These are phyloP conservation scores for Pterocles gutturalis DNA, from an alignment of 2,113 vertebrate species.

Conservation along the genomic window DNA sequence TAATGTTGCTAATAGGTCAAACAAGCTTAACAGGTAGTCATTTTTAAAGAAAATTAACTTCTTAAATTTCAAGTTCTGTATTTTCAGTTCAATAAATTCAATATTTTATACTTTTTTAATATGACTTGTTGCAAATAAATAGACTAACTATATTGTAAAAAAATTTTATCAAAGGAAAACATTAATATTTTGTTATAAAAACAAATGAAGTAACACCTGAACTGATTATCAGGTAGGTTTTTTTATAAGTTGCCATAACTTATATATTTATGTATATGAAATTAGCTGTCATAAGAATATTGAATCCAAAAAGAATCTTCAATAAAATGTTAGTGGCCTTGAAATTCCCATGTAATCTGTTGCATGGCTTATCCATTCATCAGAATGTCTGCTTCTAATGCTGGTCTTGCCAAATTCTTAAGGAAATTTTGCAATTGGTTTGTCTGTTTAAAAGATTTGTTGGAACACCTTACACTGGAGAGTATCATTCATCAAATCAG, in stretches of 20 bases:
- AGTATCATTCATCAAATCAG: not conserved
- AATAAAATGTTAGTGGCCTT: not conserved
- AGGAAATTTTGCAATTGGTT: not conserved
- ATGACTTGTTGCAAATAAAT: not conserved
- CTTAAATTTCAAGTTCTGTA: not conserved
- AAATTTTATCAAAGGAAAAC: not conserved
- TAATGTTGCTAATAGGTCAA: not conserved
- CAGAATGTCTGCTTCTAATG: not conserved
- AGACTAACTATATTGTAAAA: not conserved
- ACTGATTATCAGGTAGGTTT: not conserved
- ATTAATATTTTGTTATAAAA: not conserved
- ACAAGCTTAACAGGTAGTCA: not conserved
- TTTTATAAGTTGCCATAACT: not conserved
- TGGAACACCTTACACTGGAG: not conserved
- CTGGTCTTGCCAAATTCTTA: not conserved
- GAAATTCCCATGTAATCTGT: not conserved
- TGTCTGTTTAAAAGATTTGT: not conserved
- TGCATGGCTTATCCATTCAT: not conserved
- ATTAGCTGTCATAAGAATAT: not conserved
- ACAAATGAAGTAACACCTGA: not conserved
- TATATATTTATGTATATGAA: not conserved
- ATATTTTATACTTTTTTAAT: not conserved
- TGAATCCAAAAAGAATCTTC: not conserved
- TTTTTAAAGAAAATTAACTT: not conserved
- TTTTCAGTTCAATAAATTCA: not conserved